Evolutionary conservation across 2,888 invertebrate genomes (phyloP), one percentile per base, ranked within the genome.

Genomic region (Eulithis prunata): DNA sequence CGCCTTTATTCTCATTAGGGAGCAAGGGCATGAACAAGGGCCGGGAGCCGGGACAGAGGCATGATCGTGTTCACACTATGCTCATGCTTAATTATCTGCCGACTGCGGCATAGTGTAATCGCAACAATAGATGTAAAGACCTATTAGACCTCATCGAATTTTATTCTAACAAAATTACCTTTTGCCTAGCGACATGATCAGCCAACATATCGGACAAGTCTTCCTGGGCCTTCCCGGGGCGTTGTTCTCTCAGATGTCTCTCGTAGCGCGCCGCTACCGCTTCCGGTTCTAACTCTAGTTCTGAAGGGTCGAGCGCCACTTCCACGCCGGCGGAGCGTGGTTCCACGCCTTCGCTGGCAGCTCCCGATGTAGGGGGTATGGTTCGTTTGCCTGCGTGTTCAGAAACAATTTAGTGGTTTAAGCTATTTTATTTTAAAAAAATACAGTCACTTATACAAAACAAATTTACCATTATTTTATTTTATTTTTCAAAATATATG

Each of bases 121-220:
- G n/a, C n/a, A n/a, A n/a, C n/a, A n/a, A n/a, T n/a, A n/a, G n/a
- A n/a, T n/a, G n/a, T n/a, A n/a, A n/a, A n/a, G n/a, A n/a, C n/a
- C n/a, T n/a, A n/a, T n/a, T n/a, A n/a, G n/a, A n/a, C n/a, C 32
- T 32, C 6, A 32, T 32, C 32, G 4, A 32, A 32, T 32, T 32
- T 3, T 32, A 32, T 49, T 12, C 28, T 6, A 45, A 12, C 45
- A 46, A 14, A 13, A 7, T 45, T 68, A 97, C 97, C 95, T 98
- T 99, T 86, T 99, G 99, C 75, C 98, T 95, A 13, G 99, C 98
- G 51, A 98, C 98, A 86, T 99, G 99, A 88, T 99, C 99, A 4
- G 99, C 99, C 80, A 99, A 95, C 99, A 99, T 99, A 86, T 99
- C 99, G 32, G 98, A 98, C 52, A 99, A 94, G 94, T 99, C 99